Evolutionary conservation across 64 coral and sea anemone genomes (phyloP).

Genomic region (Pocillopora damicornis): DNA sequence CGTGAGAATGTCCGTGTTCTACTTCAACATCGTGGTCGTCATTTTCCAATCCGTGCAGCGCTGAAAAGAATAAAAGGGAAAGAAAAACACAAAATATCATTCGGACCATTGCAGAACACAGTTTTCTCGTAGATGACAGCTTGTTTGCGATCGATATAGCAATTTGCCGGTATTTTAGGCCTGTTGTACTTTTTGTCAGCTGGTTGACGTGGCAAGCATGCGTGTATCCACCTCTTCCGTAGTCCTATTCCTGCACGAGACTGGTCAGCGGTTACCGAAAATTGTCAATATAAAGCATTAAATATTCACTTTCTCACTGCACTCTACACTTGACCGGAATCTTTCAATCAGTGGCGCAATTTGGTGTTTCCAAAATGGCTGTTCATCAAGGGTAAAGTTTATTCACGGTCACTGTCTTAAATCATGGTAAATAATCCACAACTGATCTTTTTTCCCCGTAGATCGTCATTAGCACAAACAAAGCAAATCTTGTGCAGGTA

Average conservation of each 20-base stretch:
- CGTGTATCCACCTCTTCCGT: not conserved
- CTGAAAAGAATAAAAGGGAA: slow-evolving; percentile 2
- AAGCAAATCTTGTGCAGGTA: slow-evolving; percentile 48
- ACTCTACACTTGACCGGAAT: not conserved
- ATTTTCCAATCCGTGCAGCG: not conserved
- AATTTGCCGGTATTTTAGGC: slow-evolving; percentile 30
- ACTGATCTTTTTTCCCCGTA: not conserved
- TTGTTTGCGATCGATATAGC: not conserved
- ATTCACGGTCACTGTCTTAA: not conserved
- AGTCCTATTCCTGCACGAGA: no score
- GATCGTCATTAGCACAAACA: not conserved
- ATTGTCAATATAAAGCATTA: not conserved
- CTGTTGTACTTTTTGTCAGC: slow-evolving; percentile 73
- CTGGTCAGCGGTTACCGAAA: slow-evolving; percentile 25
- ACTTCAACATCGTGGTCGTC: slow-evolving; percentile 12
- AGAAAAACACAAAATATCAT: slow-evolving; percentile 18
- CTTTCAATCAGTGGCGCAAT: not conserved
- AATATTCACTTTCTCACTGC: not conserved
- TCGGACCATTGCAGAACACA: slow-evolving; percentile 10
- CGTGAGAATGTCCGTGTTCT: slow-evolving; percentile 56
- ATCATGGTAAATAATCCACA: not conserved
- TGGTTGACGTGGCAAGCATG: slow-evolving; percentile 84
- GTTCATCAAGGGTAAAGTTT: slow-evolving; percentile 11
- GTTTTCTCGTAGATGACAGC: not conserved
- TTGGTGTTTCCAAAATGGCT: not conserved